Evolutionary conservation across 2,888 invertebrate genomes (phyloP), one percentile per base, ranked within the genome.

Genomic region (Phania funesta): DNA sequence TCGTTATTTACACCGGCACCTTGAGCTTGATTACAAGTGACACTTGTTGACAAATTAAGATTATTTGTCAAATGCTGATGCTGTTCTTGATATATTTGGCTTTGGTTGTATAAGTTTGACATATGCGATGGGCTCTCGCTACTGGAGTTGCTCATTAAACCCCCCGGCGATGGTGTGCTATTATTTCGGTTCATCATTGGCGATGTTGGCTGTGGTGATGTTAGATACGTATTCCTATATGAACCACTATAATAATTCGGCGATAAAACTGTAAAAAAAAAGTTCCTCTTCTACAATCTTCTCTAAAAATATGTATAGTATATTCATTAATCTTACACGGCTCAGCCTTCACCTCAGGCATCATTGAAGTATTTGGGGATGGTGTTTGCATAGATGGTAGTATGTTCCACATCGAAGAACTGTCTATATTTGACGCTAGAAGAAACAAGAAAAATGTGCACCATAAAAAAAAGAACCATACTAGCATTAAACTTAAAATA

Each of bases 141-240:
- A 50, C 84, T 84, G 11, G 81, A 71, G 5, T 83, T 79, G 41
- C 84, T 79, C 62, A 83, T 68, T 18, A 83, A 54, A 11, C 83
- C 82, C 0, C 83, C 82, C 0, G 85, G 85, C 9, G 85, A 85
- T 9, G 85, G 85, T 44, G 85, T 85, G 4, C 41, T 68, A n/a
- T 67, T 70, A 56, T 78, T 83, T 18, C 84, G 85, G 77, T 86
- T 86, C 64, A 85, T 81, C 58, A 85, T 80, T 24, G 88, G 87
- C 4, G 88, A 88, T 16, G 86, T 64, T 22, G 89, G 88, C 81
- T 88, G 88, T 0, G 89, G 88, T 52, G 87, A 78, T 65, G 85
- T 83, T 50, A 86, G 85, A 68, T 86, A 83, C n/a, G 85, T 70
- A 64, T 85, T 85, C 35, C 83, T 83, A 67, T 87, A 86, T 56